Evolutionary conservation across 23 tunicate species (phyloP).

Genomic region (Halocynthia aurantium): DNA sequence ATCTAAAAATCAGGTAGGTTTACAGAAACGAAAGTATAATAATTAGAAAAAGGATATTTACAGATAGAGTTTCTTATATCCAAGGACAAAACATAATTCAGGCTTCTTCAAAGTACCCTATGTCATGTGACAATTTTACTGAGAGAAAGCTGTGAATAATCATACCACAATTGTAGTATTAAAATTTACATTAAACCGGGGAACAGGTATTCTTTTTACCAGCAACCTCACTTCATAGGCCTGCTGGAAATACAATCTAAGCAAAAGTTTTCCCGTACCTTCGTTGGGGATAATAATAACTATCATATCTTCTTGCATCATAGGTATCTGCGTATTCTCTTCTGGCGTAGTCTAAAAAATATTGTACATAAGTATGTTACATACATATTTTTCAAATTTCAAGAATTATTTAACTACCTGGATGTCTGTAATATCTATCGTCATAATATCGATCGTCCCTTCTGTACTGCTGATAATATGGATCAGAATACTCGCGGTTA

Average conservation of each 20-base stretch:
- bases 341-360: not conserved
- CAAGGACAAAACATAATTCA: too few species aligned
- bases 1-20: not conserved
- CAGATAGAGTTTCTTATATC: too few species aligned
- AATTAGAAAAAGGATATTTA: too few species aligned
- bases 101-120: too few species aligned
- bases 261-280: not conserved
- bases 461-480: not conserved
- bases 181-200: too few species aligned
- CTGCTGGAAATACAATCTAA: too few species aligned
- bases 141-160: too few species aligned
- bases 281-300: not conserved
- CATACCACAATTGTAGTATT: too few species aligned
- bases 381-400: not conserved
- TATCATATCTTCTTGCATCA: not conserved
- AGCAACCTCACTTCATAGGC: too few species aligned
- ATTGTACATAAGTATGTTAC: not conserved
- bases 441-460: not conserved
- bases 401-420: not conserved
- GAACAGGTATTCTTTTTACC: too few species aligned
- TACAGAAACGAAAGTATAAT: too few species aligned
- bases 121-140: too few species aligned
- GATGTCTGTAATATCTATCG: constrained; percentile 5
- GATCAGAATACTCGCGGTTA: not conserved
- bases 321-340: not conserved